These are phyloP conservation scores for Tanytarsus gracilentus DNA, from an alignment of 2,888 invertebrate species.

Conservation along the genomic window DNA sequence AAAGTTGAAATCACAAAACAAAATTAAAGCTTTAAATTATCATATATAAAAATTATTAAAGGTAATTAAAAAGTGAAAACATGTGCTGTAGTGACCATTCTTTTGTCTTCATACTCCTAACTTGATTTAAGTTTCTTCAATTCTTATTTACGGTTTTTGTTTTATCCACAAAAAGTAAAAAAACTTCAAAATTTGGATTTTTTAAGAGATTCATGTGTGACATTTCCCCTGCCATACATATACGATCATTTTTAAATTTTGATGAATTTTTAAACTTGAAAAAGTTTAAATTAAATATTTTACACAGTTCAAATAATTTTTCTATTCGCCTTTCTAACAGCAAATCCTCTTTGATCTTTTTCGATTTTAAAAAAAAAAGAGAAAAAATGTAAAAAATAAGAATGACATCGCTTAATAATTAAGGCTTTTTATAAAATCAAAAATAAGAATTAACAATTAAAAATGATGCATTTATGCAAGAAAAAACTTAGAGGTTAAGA, in stretches of 20 bases:
- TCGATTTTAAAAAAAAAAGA: not conserved
- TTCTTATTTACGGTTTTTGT: no score
- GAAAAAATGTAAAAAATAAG: conserved; percentile 17
- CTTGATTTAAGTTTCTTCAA: no score
- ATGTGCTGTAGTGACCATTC: no score
- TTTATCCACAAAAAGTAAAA: no score
- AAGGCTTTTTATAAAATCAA: conserved; percentile 29
- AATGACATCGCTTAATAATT: conserved; percentile 27
- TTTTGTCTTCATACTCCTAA: no score
- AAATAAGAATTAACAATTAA: conserved; percentile 8
- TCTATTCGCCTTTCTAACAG: not conserved
- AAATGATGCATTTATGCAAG: conserved; percentile 1
- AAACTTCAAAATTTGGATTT: no score
- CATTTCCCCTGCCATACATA: no score
- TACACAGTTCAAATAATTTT: not conserved
- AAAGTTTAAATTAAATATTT: no score
- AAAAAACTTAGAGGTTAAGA: not conserved
- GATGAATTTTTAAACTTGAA: no score
- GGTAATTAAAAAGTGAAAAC: no score
- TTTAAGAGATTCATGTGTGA: no score
- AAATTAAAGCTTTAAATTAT: conserved; percentile 27
- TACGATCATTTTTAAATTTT: no score
- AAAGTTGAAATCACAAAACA: conserved; percentile 16
- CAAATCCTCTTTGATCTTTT: not conserved
- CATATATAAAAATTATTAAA: conserved; percentile 12